A percentile compares a stretch with the other conserved stretches of the same genome.
Conservation (phyloP, 2,888 invertebrate genomes). For the Gryllus longicercus region DNA sequence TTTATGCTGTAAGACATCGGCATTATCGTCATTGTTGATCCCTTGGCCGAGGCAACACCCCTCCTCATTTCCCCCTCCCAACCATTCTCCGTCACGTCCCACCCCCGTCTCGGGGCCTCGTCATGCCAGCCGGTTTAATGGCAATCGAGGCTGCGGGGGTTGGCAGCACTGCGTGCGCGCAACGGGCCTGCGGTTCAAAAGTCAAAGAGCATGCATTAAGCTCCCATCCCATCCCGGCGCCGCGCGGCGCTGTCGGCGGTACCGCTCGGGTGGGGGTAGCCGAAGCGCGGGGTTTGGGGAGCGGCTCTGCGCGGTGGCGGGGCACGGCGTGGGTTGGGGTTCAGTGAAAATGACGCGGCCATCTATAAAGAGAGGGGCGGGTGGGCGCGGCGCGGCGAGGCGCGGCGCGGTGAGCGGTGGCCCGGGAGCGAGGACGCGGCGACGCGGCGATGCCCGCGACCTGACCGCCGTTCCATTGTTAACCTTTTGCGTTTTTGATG, state of each 20-base stretch:
- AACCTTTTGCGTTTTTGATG: too few relatives aligned
- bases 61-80: not conserved
- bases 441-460: too few relatives aligned
- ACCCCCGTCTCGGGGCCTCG: not conserved
- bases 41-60: not conserved
- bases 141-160: slow-evolving; percentile 9
- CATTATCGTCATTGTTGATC: not conserved
- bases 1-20: not conserved
- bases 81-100: not conserved
- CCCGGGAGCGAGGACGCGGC: too few relatives aligned
- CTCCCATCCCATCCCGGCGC: not conserved
- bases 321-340: not conserved
- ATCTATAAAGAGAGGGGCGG: not conserved
- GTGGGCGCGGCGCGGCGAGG: too few relatives aligned
- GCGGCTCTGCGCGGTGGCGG: not conserved
- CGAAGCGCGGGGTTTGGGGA: not conserved
- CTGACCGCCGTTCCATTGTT: too few relatives aligned
- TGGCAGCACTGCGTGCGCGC: slow-evolving; percentile 2
- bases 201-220: slow-evolving; percentile 17
- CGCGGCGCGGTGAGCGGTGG: too few relatives aligned
- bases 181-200: slow-evolving; percentile 9
- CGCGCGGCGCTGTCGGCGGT: not conserved
- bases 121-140: not conserved
- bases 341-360: not conserved
- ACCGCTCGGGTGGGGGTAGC: not conserved